These are phyloP conservation scores for Oplegnathus fasciatus DNA, from an alignment of 2,113 vertebrate genomes.

Conservation along the genomic window DNA sequence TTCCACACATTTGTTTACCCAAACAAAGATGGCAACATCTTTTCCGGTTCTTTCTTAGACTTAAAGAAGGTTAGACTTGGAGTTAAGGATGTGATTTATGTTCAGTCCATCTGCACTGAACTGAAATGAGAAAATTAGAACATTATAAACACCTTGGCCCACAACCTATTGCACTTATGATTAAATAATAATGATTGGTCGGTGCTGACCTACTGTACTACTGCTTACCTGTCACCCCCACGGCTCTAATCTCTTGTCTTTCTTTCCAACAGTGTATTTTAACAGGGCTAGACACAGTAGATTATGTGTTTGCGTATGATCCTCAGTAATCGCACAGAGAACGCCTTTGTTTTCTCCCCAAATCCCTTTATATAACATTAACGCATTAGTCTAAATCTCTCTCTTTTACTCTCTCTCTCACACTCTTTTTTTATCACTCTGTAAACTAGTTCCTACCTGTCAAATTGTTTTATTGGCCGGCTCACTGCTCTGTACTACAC, in stretches of 20 bases:
- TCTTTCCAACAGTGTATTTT: slow-evolving; percentile 37
- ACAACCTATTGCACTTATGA: not conserved
- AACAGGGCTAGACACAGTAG: slow-evolving; percentile 32
- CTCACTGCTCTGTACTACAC: slow-evolving; percentile 11
- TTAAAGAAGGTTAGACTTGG: not conserved
- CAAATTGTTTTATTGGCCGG: slow-evolving; percentile 52
- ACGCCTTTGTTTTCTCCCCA: slow-evolving; percentile 52
- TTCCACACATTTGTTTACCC: not conserved
- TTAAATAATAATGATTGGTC: not conserved
- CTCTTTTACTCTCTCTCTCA: not conserved
- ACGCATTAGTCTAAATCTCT: slow-evolving; percentile 42
- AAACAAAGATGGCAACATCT: not conserved
- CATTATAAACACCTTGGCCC: not conserved
- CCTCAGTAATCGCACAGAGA: slow-evolving; percentile 55
- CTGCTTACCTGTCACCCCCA: slow-evolving; percentile 14
- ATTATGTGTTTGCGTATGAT: slow-evolving; percentile 51
- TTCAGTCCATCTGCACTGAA: not conserved
- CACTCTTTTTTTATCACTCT: slow-evolving; percentile 20
- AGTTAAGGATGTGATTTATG: not conserved
- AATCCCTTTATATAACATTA: slow-evolving; percentile 70
- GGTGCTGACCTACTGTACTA: slow-evolving; percentile 5
- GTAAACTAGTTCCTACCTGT: slow-evolving; percentile 51
- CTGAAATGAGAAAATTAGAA: not conserved
- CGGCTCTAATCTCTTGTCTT: slow-evolving; percentile 35
- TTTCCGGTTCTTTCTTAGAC: not conserved